Evolutionary conservation across 2,113 vertebrate genomes (phyloP).

Genomic region (Perca flavescens): DNA sequence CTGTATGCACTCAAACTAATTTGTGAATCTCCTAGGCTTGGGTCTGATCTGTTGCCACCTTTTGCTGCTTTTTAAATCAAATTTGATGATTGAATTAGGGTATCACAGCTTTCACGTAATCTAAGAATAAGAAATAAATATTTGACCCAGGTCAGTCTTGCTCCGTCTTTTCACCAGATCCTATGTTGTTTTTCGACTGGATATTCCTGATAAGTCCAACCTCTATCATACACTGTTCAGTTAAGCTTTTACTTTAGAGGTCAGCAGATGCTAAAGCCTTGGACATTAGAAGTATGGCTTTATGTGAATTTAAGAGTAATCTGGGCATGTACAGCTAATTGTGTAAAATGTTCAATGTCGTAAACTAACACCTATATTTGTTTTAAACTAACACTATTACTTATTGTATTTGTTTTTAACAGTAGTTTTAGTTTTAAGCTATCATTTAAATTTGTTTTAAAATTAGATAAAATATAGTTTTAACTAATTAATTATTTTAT

Average conservation of each 20-base stretch:
- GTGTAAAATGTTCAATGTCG: background rate
- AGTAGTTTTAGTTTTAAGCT: background rate
- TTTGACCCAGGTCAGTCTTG: constrained; percentile 18
- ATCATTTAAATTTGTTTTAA: background rate
- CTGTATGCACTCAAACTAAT: constrained; percentile 50
- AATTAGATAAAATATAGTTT: background rate
- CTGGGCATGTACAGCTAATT: background rate
- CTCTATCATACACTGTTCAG: background rate
- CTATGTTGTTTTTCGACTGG: constrained; percentile 2
- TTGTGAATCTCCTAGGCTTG: constrained; percentile 11
- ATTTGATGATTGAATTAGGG: constrained; percentile 18
- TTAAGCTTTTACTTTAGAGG: background rate
- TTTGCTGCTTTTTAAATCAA: constrained; percentile 29
- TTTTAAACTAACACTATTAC: background rate
- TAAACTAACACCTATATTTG: constrained; percentile 1
- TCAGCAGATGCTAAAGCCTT: background rate
- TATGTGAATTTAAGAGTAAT: background rate
- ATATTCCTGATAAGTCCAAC: background rate
- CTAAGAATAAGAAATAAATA: constrained; percentile 7
- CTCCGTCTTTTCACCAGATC: constrained; percentile 27
- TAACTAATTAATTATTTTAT: background rate
- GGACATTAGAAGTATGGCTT: background rate
- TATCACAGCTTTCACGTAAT: constrained; percentile 8
- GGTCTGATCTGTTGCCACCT: constrained; percentile 23
- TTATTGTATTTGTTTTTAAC: background rate